Evolutionary conservation across 2,113 vertebrate genomes (phyloP).

Genomic region (Pluvialis apricaria): DNA sequence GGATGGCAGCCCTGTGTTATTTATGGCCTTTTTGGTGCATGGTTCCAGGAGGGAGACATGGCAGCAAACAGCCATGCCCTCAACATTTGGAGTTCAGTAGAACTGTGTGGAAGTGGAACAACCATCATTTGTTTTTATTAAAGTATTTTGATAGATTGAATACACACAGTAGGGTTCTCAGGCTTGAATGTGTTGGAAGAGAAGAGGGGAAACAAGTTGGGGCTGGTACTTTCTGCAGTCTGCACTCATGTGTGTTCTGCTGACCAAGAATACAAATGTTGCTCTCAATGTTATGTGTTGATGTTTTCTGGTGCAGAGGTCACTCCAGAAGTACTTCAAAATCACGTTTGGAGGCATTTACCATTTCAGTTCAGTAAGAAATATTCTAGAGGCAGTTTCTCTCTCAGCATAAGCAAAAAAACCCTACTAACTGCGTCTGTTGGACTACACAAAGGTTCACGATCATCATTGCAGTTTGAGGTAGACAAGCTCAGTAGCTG

Average conservation of each 20-base stretch:
- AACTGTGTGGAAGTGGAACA: background rate
- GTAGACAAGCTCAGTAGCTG: background rate
- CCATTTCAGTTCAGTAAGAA: background rate
- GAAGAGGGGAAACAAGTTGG: fast-evolving
- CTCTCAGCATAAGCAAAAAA: background rate
- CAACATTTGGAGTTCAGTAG: background rate
- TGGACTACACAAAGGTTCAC: background rate
- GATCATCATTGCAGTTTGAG: background rate
- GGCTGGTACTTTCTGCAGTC: background rate
- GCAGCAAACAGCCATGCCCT: background rate
- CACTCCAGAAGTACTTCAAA: background rate
- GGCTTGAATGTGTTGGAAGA: background rate
- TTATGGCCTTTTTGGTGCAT: background rate
- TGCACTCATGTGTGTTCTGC: fast-evolving
- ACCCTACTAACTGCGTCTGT: background rate
- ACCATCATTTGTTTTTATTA: background rate
- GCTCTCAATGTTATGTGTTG: fast-evolving
- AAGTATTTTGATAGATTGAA: background rate
- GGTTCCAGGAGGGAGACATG: background rate
- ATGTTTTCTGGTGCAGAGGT: background rate
- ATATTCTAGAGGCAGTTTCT: background rate
- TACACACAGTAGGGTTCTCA: background rate
- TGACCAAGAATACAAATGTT: background rate
- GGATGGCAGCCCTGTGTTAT: background rate
- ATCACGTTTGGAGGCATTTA: fast-evolving